Evolutionary conservation across 2,113 vertebrate genomes (phyloP), one percentile per base, ranked within the genome.

Genomic region (Ascaphus truei): DNA sequence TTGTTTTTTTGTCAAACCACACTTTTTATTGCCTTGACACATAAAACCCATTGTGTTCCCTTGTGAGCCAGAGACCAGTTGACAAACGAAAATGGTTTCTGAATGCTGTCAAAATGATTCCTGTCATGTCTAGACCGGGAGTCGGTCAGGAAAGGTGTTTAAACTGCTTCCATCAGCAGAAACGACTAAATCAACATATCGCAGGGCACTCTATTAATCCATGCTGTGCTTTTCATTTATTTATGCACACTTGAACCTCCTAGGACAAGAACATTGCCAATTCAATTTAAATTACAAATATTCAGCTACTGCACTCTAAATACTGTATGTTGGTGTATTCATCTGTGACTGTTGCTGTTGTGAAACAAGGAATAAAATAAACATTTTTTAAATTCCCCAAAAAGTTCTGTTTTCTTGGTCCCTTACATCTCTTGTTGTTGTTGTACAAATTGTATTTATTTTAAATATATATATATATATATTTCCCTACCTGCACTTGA

Each of bases 41-140:
- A 9, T 31, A 22, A n/a, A 30, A 26, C 30, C 31, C 31, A 26
- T 45, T 48, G 66, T 36, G 41, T 9, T 60, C n/a, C 16, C 51
- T 22, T 58, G 64, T 69, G 45, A 51, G 29, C 16, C 13, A 8
- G 18, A 36, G 29, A 23, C 37, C 36, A 22, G 29, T n/a, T 51
- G 55, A 60, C 13, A 23, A 37, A 39, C 23, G 25, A 60, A 50
- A 31, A 69, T 60, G 43, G 23, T 18, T 60, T 68, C 7, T 23
- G 45, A 60, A 59, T 39, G 31, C 55, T 69, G 55, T 60, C 56
- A 71, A 36, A 43, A 10, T 60, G 55, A 39, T 41, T 59, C 16
- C 45, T 6, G 13, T 69, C 43, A 43, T 52, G 67, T 71, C 67
- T 71, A 69, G 67, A 61, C 67, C n/a, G 25, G 45, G 23, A 60